Evolutionary conservation across 2,113 vertebrate species (phyloP).

Genomic region (Leuciscus idus): DNA sequence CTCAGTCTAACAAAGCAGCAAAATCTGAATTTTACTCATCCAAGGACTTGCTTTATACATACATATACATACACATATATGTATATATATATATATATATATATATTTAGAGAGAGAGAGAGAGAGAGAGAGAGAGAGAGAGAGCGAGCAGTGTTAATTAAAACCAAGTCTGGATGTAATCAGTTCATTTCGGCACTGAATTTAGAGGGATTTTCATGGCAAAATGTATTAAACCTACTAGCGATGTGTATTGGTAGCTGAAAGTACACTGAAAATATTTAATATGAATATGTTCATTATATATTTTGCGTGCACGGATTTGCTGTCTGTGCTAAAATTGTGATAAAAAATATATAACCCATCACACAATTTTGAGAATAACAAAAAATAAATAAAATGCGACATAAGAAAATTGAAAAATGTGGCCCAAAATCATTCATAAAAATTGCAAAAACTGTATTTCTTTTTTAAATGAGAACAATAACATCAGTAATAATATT

Average conservation of each 20-base stretch:
- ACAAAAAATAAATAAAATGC: too few species aligned
- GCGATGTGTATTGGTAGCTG: background rate
- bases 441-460: conserved; percentile 1
- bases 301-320: background rate
- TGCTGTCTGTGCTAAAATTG: background rate
- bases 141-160: background rate
- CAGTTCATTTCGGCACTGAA: background rate
- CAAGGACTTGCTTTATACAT: background rate
- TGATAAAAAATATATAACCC: background rate
- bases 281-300: background rate
- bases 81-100: too few species aligned
- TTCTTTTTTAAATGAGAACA: too few species aligned
- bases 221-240: background rate
- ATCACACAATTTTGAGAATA: background rate
- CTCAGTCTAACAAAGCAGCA: conserved; percentile 20
- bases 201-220: background rate
- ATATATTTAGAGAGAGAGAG: too few species aligned
- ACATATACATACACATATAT: background rate
- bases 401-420: background rate
- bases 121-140: too few species aligned
- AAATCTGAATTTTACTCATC: conserved; percentile 4
- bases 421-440: conserved; percentile 54
- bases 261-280: background rate
- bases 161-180: background rate
- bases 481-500: conserved; percentile 11